Evolutionary conservation across 2,888 invertebrate genomes (phyloP), one percentile per base, ranked within the genome.

Genomic region (Ctena decussata): DNA sequence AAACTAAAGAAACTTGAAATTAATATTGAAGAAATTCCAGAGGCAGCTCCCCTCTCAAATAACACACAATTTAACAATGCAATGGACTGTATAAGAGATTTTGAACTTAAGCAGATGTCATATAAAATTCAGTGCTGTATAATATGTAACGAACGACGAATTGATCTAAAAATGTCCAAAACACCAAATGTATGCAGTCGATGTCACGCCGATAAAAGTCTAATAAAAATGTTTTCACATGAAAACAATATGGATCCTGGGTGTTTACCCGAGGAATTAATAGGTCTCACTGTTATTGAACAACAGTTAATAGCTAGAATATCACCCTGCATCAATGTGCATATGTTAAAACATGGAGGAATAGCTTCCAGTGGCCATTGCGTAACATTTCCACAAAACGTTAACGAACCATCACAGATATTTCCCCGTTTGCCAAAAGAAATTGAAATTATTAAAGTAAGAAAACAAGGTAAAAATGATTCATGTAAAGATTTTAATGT

Each of bases 301-400:
- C 78, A 79, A 53, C 82, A 85, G 53, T 39, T 80, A 12, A 65
- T 74, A 32, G 1, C 30, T 44, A 60, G 80, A 37, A 75, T 80
- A 39, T 32, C 75, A 12, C 80, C 80, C 0, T 35, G 69, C 32
- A 85, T 76, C 21, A 41, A 82, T 77, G 41, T 82, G 46, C 75
- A 77, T 39, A 73, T 85, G 77, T 41, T 81, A 11, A 87, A 77
- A 32, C 89, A 87, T 84, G 89, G 89, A 27, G 89, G 87, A 15
- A 82, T 87, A 21, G 87, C 77, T 37, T 53, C 89, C 6, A 83
- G 70, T 82, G 84, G 87, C 15, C 87, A 87, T 32, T 89, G 87
- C 76, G 82, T 85, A 24, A 78, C 87, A 21, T 87, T 87, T 79
- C 87, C 87, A 5, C 84, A 88, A 57, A 74, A 80, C 2, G 32